Evolutionary conservation across 2,113 vertebrate species (phyloP).

Genomic region (Tylochromis polylepis): DNA sequence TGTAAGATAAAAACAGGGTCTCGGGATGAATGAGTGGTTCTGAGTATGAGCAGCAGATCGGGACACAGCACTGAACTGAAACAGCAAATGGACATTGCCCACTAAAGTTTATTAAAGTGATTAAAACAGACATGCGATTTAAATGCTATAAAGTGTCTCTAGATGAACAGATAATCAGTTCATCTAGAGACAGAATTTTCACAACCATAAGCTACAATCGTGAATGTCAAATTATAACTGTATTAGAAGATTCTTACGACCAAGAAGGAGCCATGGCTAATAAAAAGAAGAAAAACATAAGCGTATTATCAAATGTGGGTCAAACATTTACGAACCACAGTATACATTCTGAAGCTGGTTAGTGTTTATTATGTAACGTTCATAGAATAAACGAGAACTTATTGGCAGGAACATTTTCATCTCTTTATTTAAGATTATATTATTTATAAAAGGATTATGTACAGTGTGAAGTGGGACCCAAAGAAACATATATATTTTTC

Average conservation of each 20-base stretch:
- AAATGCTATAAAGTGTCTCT: not conserved
- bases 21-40: not conserved
- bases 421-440: not conserved
- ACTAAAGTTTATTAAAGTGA: no score
- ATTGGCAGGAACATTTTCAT: not conserved
- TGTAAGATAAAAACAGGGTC: not conserved
- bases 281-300: not conserved
- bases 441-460: not conserved
- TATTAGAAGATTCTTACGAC: not conserved
- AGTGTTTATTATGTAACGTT: not conserved
- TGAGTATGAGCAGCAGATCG: not conserved
- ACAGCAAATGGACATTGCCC: not conserved
- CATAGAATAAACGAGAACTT: not conserved
- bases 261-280: not conserved
- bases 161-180: not conserved
- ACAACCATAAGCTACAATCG: not conserved
- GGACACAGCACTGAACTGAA: not conserved
- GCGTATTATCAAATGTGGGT: not conserved
- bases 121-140: not conserved
- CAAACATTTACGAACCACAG: not conserved
- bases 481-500: not conserved
- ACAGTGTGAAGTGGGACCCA: accelerated
- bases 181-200: no score
- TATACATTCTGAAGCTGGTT: not conserved
- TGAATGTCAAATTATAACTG: not conserved